phyloP scores from a whole-genome alignment of 2,797 vertebrate genomes.

The Hybognathus amarus region DNA sequence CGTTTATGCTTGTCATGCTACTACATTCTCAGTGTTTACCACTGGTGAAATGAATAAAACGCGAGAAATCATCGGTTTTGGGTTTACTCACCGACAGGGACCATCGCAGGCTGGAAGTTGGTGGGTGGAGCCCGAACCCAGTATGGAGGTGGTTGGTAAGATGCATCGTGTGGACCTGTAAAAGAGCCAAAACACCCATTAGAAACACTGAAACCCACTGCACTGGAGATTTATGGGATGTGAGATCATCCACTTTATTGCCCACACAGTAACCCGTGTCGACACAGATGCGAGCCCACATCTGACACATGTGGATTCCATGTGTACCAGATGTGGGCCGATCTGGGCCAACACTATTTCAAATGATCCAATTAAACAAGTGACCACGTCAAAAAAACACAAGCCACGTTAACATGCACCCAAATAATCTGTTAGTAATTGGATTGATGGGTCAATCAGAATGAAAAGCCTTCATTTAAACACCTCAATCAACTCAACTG shows the following conservation, averaged over 20 bases:
- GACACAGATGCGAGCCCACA: neutral
- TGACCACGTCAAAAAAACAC: neutral
- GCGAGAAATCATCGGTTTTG: neutral
- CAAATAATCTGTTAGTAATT: neutral
- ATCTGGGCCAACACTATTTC: neutral
- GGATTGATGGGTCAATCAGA: neutral
- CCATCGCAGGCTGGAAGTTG: neutral
- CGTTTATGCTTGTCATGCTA: neutral
- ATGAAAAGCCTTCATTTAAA: neutral
- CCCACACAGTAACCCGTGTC: neutral
- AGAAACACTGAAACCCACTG: neutral
- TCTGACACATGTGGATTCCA: too few relatives aligned
- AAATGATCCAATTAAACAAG: neutral
- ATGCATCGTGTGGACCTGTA: neutral
- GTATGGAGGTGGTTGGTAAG: constrained; percentile 21
- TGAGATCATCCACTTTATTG: neutral
- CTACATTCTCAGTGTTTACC: neutral
- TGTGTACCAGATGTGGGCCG: too few relatives aligned
- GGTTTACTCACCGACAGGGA: constrained; percentile 16
- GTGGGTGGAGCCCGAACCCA: neutral
- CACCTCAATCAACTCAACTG: neutral
- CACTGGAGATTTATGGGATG: neutral
- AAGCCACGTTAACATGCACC: neutral
- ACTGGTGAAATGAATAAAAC: neutral
- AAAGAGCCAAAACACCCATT: neutral